phyloP scores from a whole-genome alignment of 2,888 invertebrate species.

The Drosophila koepferae region DNA sequence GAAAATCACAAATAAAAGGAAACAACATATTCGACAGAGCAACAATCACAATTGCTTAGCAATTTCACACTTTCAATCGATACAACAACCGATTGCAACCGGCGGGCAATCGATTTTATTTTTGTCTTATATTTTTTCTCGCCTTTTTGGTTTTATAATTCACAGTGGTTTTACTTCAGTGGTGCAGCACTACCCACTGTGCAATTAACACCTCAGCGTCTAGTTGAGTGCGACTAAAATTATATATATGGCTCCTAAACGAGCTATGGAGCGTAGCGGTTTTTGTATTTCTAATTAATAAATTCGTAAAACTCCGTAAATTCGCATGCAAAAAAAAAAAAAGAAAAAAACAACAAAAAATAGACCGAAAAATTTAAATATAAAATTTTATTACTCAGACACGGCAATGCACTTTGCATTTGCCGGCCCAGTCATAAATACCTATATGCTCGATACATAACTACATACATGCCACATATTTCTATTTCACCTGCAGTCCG shows the following conservation, averaged over 20 bases:
- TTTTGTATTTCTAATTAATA: conserved; percentile 72
- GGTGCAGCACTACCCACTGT: conserved; percentile 72
- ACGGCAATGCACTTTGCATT: conserved; percentile 76
- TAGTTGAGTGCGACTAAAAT: conserved; percentile 60
- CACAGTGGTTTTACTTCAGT: conserved; percentile 42
- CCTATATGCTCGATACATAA: conserved; percentile 23
- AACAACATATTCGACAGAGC: conserved; percentile 47
- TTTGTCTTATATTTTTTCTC: conserved; percentile 2
- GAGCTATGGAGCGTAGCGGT: conserved; percentile 49
- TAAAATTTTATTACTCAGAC: conserved; percentile 67
- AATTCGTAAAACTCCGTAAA: conserved; percentile 55
- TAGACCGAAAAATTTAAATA: conserved; percentile 34
- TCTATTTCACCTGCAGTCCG: conserved; percentile 67
- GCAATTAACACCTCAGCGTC: conserved; percentile 80
- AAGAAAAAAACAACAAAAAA: background rate
- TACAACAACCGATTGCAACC: conserved; percentile 49
- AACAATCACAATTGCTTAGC: conserved; percentile 79
- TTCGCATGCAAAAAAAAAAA: conserved; percentile 57
- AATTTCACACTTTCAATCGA: conserved; percentile 80
- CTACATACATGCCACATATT: conserved; percentile 39
- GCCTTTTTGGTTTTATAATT: conserved; percentile 14
- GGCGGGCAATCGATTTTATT: conserved; percentile 63
- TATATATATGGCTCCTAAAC: conserved; percentile 66
- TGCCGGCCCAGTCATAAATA: conserved; percentile 63
- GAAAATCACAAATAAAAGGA: conserved; percentile 38